phyloP scores from a whole-genome alignment of 2,113 vertebrate species.

The Oncorhynchus masou region DNA sequence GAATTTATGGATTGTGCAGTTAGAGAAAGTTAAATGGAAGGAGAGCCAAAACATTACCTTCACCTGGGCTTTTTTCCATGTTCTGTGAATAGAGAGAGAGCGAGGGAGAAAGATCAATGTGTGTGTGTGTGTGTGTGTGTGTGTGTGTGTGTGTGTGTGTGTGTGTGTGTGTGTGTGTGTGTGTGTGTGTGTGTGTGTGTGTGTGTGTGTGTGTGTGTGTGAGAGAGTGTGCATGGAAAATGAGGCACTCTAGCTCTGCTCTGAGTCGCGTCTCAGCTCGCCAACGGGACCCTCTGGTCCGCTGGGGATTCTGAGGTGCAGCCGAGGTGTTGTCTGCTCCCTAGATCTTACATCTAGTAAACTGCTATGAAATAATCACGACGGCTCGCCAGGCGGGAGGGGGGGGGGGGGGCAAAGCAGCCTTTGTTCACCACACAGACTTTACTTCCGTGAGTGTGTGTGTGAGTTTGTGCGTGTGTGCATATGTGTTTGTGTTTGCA shows the following conservation, averaged over 20 bases:
- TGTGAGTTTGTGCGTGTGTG: not conserved
- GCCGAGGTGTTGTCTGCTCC: conserved; percentile 39
- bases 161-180: not conserved
- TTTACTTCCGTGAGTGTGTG: not conserved
- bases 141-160: not conserved
- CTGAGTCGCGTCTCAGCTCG: conserved; percentile 11
- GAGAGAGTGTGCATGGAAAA: conserved; percentile 3
- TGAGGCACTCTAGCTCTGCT: conserved; percentile 26
- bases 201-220: not conserved
- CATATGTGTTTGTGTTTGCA: not conserved
- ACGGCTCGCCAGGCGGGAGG: conserved; percentile 39
- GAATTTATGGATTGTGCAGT: conserved; percentile 21
- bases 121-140: not conserved
- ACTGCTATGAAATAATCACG: conserved; percentile 62
- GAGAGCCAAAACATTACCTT: conserved; percentile 8
- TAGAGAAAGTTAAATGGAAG: conserved; percentile 14
- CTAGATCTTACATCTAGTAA: conserved; percentile 48
- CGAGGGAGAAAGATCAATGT: not conserved
- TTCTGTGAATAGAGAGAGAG: not conserved
- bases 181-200: not conserved
- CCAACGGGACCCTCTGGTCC: conserved; percentile 27
- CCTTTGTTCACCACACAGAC: conserved; percentile 58
- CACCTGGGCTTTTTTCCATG: conserved; percentile 29
- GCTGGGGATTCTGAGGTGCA: conserved; percentile 36
- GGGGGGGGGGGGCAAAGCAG: conserved; percentile 49